Evolutionary conservation across 1,140 invertebrate genomes (phyloP).

Genomic region (Gryllus bimaculatus): DNA sequence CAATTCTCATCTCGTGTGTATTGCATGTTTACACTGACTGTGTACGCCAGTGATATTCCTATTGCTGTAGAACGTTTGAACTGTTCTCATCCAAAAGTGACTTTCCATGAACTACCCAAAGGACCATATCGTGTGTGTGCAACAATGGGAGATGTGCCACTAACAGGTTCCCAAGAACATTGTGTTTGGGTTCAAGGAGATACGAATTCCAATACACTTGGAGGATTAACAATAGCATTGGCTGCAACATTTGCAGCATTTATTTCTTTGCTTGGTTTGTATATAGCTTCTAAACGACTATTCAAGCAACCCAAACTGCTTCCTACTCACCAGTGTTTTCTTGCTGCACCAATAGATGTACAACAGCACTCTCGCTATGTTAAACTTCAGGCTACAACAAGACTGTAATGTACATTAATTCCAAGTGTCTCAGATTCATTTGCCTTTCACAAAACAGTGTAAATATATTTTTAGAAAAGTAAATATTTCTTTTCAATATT

Average conservation of each 20-base stretch:
- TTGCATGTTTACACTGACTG: slow-evolving; percentile 33
- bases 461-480: neutral
- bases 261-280: slow-evolving; percentile 28
- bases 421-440: neutral
- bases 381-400: slow-evolving; percentile 50
- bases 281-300: slow-evolving; percentile 34
- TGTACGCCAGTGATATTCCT: slow-evolving; percentile 30
- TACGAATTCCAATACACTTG: slow-evolving; percentile 20
- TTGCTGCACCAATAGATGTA: slow-evolving; percentile 39
- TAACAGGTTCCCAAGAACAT: slow-evolving; percentile 32
- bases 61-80: slow-evolving; percentile 32
- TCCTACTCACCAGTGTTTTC: slow-evolving; percentile 42
- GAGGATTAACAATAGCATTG: slow-evolving; percentile 8
- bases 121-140: slow-evolving; percentile 36
- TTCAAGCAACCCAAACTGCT: slow-evolving; percentile 40
- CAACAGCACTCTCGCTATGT: slow-evolving; percentile 46
- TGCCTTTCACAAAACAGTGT: neutral
- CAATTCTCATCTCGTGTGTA: neutral
- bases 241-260: slow-evolving; percentile 27
- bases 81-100: slow-evolving; percentile 30
- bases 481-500: neutral
- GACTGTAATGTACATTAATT: slow-evolving; percentile 31
- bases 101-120: slow-evolving; percentile 29
- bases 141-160: slow-evolving; percentile 25
- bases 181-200: slow-evolving; percentile 39